phyloP scores from a whole-genome alignment of 2,888 invertebrate genomes.

The Habrosyne pyritoides region DNA sequence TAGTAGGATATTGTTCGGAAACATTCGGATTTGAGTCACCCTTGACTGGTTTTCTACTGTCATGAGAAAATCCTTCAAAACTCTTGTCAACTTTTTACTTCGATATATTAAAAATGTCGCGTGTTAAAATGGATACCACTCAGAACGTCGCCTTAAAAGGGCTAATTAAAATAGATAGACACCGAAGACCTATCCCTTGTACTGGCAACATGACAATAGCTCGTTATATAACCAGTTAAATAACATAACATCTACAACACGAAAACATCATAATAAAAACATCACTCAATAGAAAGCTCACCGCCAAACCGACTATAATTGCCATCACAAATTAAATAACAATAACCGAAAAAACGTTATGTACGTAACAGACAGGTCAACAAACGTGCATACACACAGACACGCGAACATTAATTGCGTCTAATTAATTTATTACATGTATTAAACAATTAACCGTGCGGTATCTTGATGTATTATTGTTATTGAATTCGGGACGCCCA shows the following conservation, averaged over 20 bases:
- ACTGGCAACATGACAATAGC: background rate
- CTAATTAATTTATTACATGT: conserved; percentile 83
- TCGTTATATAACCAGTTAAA: conserved; percentile 13
- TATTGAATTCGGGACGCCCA: conserved; percentile 72
- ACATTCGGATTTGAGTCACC: too few relatives aligned
- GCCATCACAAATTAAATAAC: conserved; percentile 60
- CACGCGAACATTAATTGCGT: conserved; percentile 78
- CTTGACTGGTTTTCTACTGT: too few relatives aligned
- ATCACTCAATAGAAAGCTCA: conserved; percentile 37
- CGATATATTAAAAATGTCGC: too few relatives aligned
- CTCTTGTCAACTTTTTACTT: too few relatives aligned
- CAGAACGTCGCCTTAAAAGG: background rate
- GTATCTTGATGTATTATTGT: conserved; percentile 78
- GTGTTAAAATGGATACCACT: background rate
- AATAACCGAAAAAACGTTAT: conserved; percentile 43
- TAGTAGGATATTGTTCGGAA: too few relatives aligned
- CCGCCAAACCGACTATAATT: conserved; percentile 52
- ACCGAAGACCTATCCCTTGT: background rate
- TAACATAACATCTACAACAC: conserved; percentile 12
- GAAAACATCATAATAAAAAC: conserved; percentile 30
- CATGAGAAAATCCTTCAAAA: too few relatives aligned
- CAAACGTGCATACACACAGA: conserved; percentile 48
- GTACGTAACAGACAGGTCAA: conserved; percentile 60
- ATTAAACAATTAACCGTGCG: conserved; percentile 79
- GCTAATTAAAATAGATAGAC: background rate